phyloP scores from a whole-genome alignment of 1,140 invertebrate genomes.

The Asbolus verrucosus region DNA sequence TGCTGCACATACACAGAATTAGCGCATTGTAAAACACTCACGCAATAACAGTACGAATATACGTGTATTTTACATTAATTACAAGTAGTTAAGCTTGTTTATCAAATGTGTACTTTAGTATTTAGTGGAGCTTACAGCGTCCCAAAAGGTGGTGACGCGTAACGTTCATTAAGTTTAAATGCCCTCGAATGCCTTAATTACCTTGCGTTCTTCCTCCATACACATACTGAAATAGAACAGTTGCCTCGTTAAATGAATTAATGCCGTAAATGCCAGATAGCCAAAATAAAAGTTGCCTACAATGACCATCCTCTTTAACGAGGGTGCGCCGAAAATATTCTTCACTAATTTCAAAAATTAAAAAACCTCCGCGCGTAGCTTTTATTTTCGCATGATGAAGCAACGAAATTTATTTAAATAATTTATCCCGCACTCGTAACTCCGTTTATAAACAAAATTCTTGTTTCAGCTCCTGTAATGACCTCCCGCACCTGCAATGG shows the following conservation, averaged over 20 bases:
- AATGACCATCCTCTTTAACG: no score
- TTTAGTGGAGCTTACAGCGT: conserved; percentile 34
- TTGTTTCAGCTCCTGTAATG: conserved; percentile 5
- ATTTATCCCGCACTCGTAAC: neutral
- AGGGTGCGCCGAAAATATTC: conserved; percentile 3
- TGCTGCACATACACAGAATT: neutral
- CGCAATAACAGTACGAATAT: conserved; percentile 18
- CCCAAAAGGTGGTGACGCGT: conserved; percentile 46
- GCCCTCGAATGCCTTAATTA: conserved; percentile 44
- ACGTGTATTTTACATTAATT: conserved; percentile 23
- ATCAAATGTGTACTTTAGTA: conserved; percentile 42
- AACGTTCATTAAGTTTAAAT: conserved; percentile 46
- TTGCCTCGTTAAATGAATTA: conserved; percentile 41
- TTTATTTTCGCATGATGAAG: no score
- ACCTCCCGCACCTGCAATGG: conserved; percentile 29
- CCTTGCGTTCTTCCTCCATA: conserved; percentile 34
- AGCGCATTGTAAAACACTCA: conserved; percentile 11
- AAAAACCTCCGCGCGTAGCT: neutral
- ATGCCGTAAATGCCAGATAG: conserved; percentile 41
- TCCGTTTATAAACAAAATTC: conserved; percentile 11
- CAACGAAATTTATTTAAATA: no score
- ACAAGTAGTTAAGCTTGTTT: conserved; percentile 24
- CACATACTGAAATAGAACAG: conserved; percentile 42
- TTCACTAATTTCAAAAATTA: conserved; percentile 7
- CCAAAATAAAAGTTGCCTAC: conserved; percentile 24